Base-by-base conservation (phyloP, 2,888 invertebrate genomes). In the Harpagoxenus sublaevis region DNA sequence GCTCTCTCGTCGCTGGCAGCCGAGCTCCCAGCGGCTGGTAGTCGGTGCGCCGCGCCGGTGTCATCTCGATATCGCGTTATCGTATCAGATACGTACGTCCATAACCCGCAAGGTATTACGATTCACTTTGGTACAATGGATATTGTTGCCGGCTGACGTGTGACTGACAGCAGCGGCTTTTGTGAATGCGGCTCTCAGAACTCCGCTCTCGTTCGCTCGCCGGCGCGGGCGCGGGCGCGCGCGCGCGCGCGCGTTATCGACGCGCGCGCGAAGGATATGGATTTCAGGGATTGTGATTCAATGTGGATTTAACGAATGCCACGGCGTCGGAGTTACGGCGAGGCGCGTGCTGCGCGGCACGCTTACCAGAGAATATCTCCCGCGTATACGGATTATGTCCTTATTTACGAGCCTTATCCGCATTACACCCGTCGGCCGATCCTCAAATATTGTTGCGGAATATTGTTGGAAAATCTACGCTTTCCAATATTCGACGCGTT, bases 61-160 rank as follows among this genome's bases (percentile, higher is more conserved):
- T 89, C 92, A 91, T 92, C 91, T 90, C 87, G 90, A 91, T 92
- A 92, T 91, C 91, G 85, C 85, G 87, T 88, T 88, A 92, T 92
- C 90, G 89, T 87, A 91, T 92, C 92, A 87, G 90, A 92, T 92
- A 89, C 84, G 87, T 86, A 77, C 89, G 91, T 91, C 91, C 91
- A 89, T 90, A 91, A 88, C 88, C 89, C 87, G 89, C 85, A 84
- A 91, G 88, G 90, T 91, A 92, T 91, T 89, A 91, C 87, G 88
- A 92, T 91, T 91, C 92, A 92, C 90, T 89, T 91, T 84, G 86
- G 83, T 86, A 92, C 92, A 92, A 92, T 91, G 87, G 89, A 92
- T 87, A 92, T 92, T 92, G 92, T 92, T 91, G 89, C 83, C 88
- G 71, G 83, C 71, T 91, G 92, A 92, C 92, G 91, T 88, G 88